Conservation (phyloP, 35 echinoderm and acorn worm species). For the Nesometra sesokonis region DNA sequence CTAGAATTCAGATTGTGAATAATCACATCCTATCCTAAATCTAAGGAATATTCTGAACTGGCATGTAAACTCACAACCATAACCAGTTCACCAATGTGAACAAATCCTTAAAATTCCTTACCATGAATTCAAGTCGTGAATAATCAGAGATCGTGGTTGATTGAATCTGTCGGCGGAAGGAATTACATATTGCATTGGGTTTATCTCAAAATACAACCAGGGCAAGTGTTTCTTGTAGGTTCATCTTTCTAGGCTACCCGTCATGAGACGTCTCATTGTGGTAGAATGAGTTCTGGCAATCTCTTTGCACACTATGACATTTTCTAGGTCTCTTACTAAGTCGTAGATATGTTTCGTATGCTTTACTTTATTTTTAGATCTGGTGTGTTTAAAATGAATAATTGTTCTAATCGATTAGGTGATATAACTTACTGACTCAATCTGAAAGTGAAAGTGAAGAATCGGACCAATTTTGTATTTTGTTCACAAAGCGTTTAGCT, state of each 20-base stretch:
- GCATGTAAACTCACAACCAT: too few species aligned
- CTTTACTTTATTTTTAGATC: neutral
- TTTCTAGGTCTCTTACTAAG: neutral
- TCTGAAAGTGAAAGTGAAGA: neutral
- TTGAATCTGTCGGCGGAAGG: neutral
- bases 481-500: too few species aligned
- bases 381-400: neutral
- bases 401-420: neutral
- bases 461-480: too few species aligned
- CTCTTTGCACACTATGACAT: neutral
- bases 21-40: too few species aligned
- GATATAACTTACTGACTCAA: neutral
- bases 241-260: neutral
- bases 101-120: neutral
- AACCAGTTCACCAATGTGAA: too few species aligned
- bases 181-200: neutral
- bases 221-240: neutral
- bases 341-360: neutral
- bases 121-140: neutral
- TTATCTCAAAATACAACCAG: neutral
- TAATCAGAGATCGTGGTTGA: neutral
- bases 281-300: neutral
- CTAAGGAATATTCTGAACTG: too few species aligned
- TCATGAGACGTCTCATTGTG: neutral
- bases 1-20: too few species aligned